These are phyloP conservation scores for Brachyptera putata DNA, from an alignment of 2,888 invertebrate genomes.

Conservation along the genomic window DNA sequence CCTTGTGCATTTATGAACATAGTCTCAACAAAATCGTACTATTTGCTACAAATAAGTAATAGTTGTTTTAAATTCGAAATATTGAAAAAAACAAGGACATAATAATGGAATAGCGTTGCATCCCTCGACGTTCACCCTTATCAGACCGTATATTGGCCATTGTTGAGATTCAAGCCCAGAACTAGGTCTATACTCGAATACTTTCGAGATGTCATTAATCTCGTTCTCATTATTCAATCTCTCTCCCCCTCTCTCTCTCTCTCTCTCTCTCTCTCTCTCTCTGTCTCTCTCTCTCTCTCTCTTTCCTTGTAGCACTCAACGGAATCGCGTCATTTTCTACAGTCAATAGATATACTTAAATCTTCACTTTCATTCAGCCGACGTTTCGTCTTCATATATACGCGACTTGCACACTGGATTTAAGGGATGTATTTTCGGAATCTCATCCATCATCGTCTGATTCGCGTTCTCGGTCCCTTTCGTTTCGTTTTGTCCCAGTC, in stretches of 20 bases:
- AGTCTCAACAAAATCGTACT: too few species aligned
- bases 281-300: too few species aligned
- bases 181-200: too few species aligned
- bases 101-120: too few species aligned
- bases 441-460: constrained; percentile 26
- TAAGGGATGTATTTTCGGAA: constrained; percentile 15
- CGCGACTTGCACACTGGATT: neutral
- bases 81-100: too few species aligned
- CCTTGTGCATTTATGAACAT: too few species aligned
- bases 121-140: too few species aligned
- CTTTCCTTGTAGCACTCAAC: constrained; percentile 3
- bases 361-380: constrained; percentile 14
- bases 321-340: too few species aligned
- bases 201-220: constrained; percentile 27
- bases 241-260: constrained; percentile 7
- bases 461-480: neutral
- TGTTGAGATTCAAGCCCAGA: too few species aligned
- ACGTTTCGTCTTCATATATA: neutral
- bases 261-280: constrained; percentile 6
- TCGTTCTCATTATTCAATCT: constrained; percentile 26
- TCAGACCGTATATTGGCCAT: too few species aligned
- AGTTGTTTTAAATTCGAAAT: too few species aligned
- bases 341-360: constrained; percentile 2
- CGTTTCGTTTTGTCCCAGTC: neutral
- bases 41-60: too few species aligned